Evolutionary conservation across 2,888 invertebrate species (phyloP).

Genomic region (Tipula vernalis): DNA sequence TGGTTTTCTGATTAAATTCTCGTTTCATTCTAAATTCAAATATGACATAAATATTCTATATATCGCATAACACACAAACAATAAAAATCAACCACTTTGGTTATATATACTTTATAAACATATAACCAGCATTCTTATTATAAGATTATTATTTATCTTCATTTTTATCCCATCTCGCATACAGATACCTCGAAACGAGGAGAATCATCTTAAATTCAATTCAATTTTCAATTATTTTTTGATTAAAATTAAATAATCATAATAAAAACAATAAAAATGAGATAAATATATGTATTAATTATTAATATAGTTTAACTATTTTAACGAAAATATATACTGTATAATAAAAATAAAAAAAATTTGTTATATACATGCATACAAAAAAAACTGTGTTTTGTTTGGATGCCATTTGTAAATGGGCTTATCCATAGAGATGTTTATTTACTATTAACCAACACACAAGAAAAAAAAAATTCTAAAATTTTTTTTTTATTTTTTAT

Average conservation of each 20-base stretch:
- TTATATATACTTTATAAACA: not conserved
- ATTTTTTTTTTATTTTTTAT: not conserved
- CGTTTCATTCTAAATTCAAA: not conserved
- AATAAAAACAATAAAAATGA: not conserved
- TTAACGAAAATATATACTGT: not conserved
- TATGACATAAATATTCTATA: not conserved
- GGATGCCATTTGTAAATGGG: slow-evolving; percentile 26
- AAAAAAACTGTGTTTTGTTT: slow-evolving; percentile 9
- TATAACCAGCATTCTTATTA: not conserved
- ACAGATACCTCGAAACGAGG: not conserved
- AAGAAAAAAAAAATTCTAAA: not conserved
- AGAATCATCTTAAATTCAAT: not conserved
- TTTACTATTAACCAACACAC: not conserved
- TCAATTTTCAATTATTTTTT: not conserved
- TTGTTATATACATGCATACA: not conserved
- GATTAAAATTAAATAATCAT: not conserved
- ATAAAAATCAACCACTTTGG: not conserved
- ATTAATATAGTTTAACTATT: slow-evolving; percentile 13
- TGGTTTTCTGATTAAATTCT: not conserved
- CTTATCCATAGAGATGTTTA: not conserved
- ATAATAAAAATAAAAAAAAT: not conserved
- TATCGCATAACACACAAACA: not conserved
- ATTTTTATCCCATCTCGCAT: not conserved
- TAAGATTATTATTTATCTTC: not conserved
- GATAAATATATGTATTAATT: not conserved